Conservation (phyloP, 2,888 invertebrate genomes). For the Mesochorus sp. region DNA sequence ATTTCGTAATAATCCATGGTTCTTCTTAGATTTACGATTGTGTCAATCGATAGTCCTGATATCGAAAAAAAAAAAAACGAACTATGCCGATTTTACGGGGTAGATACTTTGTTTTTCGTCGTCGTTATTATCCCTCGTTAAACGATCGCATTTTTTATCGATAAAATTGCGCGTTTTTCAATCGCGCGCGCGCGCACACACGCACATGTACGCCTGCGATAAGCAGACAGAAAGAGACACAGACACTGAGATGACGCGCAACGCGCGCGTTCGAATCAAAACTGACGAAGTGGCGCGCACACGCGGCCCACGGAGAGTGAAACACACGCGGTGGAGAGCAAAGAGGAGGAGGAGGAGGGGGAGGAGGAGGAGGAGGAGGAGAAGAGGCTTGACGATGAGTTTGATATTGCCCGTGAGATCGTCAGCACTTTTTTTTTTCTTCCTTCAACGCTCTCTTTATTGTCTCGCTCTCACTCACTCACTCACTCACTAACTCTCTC, state of each 20-base stretch:
- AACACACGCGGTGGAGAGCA: slow-evolving; percentile 36
- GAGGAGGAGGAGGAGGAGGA: not conserved
- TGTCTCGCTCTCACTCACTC: not conserved
- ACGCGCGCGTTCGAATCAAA: slow-evolving; percentile 55
- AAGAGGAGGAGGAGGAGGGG: slow-evolving; percentile 10
- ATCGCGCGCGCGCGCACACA: not conserved
- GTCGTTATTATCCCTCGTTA: slow-evolving; percentile 20
- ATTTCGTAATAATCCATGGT: too few relatives aligned
- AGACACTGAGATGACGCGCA: slow-evolving; percentile 31
- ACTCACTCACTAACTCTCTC: not conserved
- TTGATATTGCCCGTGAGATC: slow-evolving; percentile 44
- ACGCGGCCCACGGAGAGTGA: slow-evolving; percentile 35
- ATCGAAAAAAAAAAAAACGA: too few relatives aligned
- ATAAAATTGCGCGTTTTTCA: too few relatives aligned
- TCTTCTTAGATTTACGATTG: too few relatives aligned
- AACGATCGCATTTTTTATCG: slow-evolving; percentile 13
- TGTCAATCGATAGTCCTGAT: too few relatives aligned
- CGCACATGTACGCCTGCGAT: not conserved
- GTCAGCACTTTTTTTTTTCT: not conserved
- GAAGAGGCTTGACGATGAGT: slow-evolving; percentile 30
- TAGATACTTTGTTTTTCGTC: too few relatives aligned
- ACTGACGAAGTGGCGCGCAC: slow-evolving; percentile 44
- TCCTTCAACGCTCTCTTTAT: not conserved
- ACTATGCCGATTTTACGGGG: too few relatives aligned
- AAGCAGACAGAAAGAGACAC: slow-evolving; percentile 11